Conservation (phyloP, 2,888 invertebrate species). For the Leptopilina myrica region DNA sequence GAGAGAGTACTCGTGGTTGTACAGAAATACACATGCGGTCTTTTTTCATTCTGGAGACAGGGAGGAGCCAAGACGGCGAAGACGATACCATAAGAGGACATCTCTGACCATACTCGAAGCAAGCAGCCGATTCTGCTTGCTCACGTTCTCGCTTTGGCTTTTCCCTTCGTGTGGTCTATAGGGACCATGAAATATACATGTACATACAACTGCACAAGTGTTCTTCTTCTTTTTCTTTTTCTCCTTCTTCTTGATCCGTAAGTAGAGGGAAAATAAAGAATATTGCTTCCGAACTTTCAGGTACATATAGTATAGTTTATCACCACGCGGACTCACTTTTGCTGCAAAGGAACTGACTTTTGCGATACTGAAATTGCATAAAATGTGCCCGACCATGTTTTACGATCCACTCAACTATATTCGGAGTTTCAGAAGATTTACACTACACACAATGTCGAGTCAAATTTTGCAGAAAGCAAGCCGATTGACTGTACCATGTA, state of each 20-base stretch:
- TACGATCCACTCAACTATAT: conserved; percentile 3
- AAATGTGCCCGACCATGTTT: background rate
- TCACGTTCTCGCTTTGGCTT: conserved; percentile 49
- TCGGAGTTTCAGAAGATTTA: background rate
- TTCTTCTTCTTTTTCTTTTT: no score
- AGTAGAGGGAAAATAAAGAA: conserved; percentile 6
- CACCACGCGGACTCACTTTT: background rate
- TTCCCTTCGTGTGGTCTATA: conserved; percentile 44
- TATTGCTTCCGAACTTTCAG: conserved; percentile 7
- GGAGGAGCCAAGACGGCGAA: conserved; percentile 61
- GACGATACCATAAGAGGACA: conserved; percentile 74
- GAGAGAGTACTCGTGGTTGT: background rate
- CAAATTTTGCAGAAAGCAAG: background rate
- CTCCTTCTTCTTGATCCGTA: conserved; percentile 13
- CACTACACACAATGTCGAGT: background rate
- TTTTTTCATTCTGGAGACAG: conserved; percentile 41
- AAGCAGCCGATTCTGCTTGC: conserved; percentile 40
- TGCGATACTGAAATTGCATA: conserved; percentile 8
- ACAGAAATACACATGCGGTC: conserved; percentile 2
- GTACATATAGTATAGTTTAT: background rate
- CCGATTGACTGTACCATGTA: no score
- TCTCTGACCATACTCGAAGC: conserved; percentile 65
- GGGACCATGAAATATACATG: conserved; percentile 52
- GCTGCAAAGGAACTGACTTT: background rate
- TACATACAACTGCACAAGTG: conserved; percentile 29